Base-by-base conservation (phyloP, 2,888 invertebrate species). In the Stenichneumon culpator region DNA sequence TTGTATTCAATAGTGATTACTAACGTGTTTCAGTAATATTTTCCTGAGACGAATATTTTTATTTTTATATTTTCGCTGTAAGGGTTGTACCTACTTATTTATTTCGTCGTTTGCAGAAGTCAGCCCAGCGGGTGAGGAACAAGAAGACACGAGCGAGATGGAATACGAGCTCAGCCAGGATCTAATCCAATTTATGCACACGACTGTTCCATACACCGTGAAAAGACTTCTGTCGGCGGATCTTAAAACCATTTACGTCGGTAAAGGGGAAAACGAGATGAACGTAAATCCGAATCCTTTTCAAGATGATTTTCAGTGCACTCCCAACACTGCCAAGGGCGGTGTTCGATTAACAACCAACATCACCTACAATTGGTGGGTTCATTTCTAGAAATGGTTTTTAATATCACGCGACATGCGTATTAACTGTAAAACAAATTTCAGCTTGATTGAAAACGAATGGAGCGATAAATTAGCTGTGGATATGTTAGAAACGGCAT, bases 151-250 rank as follows among this genome's bases (percentile, higher is more conserved):
- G 57, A 88, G 78, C 39, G 87, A 91, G 77, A 86, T 94, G 52
- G 94, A 94, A 86, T 89, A 95, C 86, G 95, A 96, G 73, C 94
- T 98, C 25, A 96, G 96, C 74, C 95, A 96, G 70, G 96, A 97
- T 80, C 94, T 98, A 63, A 95, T 97, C 32, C 95, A 96, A n/a
- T 97, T 97, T 89, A 97, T 97, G 96, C 96, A 95, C 39, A 94
- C 94, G 1, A 94, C 95, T 47, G 95, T 98, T 0, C 95, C 96
- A 68, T 99, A 98, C 92, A 97, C 98, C 0, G 94, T 98, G 6
- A 97, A 97, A 90, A 95, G 99, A 63, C 94, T 99, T 5, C 93
- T 99, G 74, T 96, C 98, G 0, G 99, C 97, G 0, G 99, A 99
- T 94, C 93, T 97, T 36, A 98, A 98, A 92, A 95, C 95, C 25